Evolutionary conservation across 2,113 vertebrate genomes (phyloP).

Genomic region (Pionites leucogaster): DNA sequence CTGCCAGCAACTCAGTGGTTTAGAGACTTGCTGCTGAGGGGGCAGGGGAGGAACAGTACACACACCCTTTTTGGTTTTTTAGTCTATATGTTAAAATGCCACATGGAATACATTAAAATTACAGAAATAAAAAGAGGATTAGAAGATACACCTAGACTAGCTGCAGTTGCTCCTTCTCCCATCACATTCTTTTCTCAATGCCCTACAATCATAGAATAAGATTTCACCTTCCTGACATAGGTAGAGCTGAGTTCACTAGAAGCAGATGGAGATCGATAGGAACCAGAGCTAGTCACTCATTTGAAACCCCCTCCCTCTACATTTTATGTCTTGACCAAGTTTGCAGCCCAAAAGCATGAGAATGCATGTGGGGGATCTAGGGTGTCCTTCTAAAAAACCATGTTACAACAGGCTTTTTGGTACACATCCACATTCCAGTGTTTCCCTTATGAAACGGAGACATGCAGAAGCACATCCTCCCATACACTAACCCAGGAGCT

Average conservation of each 20-base stretch:
- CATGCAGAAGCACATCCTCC: constrained; percentile 49
- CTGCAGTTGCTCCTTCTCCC: background rate
- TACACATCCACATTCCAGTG: constrained; percentile 50
- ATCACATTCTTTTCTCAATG: background rate
- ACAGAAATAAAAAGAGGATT: background rate
- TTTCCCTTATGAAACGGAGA: constrained; percentile 65
- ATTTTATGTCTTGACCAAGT: background rate
- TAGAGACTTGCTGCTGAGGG: background rate
- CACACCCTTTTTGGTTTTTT: accelerated
- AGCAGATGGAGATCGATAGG: background rate
- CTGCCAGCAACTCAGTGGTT: background rate
- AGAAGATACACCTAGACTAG: background rate
- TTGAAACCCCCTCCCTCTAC: background rate
- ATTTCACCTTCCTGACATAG: background rate
- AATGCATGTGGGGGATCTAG: too few relatives aligned
- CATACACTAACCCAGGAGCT: background rate
- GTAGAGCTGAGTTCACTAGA: background rate
- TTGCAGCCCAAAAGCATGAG: background rate
- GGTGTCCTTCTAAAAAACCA: too few relatives aligned
- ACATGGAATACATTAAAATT: background rate
- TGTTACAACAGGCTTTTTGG: too few relatives aligned
- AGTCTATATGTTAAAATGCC: background rate
- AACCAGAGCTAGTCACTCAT: background rate
- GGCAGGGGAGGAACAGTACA: background rate
- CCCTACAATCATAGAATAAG: background rate